Evolutionary conservation across 2,797 vertebrate genomes (phyloP), one percentile per base, ranked within the genome.

Genomic region (Ceryle rudis): DNA sequence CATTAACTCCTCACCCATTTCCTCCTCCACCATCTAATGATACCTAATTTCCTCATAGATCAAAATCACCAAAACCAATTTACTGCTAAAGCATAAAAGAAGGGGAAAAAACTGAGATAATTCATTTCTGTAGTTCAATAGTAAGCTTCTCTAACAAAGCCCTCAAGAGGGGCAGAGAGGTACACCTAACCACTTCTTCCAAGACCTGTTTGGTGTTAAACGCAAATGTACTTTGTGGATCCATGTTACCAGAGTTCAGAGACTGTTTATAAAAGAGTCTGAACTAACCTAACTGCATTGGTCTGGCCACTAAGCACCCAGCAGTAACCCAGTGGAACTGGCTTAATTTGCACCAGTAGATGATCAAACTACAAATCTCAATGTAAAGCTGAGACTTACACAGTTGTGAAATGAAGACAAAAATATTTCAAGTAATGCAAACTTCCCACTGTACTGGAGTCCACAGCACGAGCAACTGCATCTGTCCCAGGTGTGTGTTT

Each of bases 11-110:
- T 93, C 75, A 87, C 52, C 83, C 74, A 94, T 80, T 86, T 96
- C 89, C 91, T 95, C 35, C 67, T 86, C 33, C 77, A 91, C 65
- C 74, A 86, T 26, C 85, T 92, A 93, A 81, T 86, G 85, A 58
- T 82, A 94, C 28, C 81, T 73, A 91, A 94, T 94, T 97, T 91
- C 85, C 95, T 95, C 91, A 72, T 10, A 91, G 92, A 95, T 86
- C 81, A 95, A 91, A 95, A 94, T 96, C 90, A 89, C 65, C 81
- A 81, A 58, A 90, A 72, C 55, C 47, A 79, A 93, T 83, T 93
- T 87, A 80, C 61, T 78, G 52, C 46, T 42, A 72, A 6, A 94
- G 35, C 54, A 83, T 46, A 84, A 81, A 93, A 84, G 44, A 78
- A 79, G 26, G 35, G 29, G 5, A 1, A 49, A 84, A 93, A 73